Conservation (phyloP, 2,888 invertebrate genomes). For the Drosophila phalerata region DNA sequence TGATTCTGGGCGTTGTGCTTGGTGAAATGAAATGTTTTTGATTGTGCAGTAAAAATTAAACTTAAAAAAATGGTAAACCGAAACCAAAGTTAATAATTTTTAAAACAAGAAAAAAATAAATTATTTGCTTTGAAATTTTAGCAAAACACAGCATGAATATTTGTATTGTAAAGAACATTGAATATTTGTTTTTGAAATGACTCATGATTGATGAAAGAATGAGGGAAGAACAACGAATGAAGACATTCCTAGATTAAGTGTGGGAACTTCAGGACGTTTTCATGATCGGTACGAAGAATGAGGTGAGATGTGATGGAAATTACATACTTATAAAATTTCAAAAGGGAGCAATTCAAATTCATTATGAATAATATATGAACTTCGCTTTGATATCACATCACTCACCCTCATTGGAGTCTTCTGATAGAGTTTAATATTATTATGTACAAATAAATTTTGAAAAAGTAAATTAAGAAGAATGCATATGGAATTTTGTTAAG, state of each 20-base stretch:
- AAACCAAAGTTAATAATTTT: slow-evolving; percentile 31
- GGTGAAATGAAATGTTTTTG: slow-evolving; percentile 61
- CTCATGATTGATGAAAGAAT: slow-evolving; percentile 38
- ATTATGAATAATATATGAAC: slow-evolving; percentile 27
- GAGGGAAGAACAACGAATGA: slow-evolving; percentile 33
- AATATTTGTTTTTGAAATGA: slow-evolving; percentile 26
- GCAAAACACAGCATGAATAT: slow-evolving; percentile 83
- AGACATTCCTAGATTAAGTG: slow-evolving; percentile 2
- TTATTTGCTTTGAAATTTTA: slow-evolving; percentile 51
- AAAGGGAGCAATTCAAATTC: slow-evolving; percentile 10
- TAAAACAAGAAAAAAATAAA: slow-evolving; percentile 35
- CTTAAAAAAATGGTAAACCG: slow-evolving; percentile 4
- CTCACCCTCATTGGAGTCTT: slow-evolving; percentile 86
- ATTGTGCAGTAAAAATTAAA: slow-evolving; percentile 42
- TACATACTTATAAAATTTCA: slow-evolving; percentile 1
- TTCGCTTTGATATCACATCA: slow-evolving; percentile 64
- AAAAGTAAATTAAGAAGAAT: slow-evolving; percentile 63
- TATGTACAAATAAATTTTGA: slow-evolving; percentile 55
- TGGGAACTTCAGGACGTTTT: slow-evolving; percentile 18
- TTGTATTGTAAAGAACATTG: slow-evolving; percentile 24
- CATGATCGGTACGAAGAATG: slow-evolving; percentile 40
- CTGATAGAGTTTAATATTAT: slow-evolving; percentile 68
- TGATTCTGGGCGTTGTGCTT: slow-evolving; percentile 42
- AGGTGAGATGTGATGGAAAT: slow-evolving; percentile 37
- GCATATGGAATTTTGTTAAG: slow-evolving; percentile 57